These are phyloP conservation scores for Diglossa brunneiventris DNA, from an alignment of 2,113 vertebrate genomes.

Conservation along the genomic window DNA sequence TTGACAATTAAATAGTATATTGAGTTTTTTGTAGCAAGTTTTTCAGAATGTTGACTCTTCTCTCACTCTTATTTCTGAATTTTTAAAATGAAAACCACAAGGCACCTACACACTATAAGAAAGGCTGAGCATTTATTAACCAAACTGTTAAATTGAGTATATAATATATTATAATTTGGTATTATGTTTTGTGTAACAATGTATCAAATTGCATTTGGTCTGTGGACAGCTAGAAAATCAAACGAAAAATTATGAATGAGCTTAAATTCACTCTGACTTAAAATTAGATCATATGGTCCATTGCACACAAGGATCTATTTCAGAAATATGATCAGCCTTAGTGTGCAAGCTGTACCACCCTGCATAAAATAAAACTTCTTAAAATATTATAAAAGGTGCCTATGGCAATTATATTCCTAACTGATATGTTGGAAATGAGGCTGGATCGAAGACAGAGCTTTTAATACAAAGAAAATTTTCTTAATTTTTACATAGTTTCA, in stretches of 20 bases:
- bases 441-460: background rate
- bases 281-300: background rate
- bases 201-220: background rate
- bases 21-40: background rate
- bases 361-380: background rate
- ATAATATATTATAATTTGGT: background rate
- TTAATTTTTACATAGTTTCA: background rate
- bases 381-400: background rate
- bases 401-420: background rate
- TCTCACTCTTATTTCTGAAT: background rate
- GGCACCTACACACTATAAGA: background rate
- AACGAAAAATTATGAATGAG: background rate
- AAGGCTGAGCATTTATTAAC: background rate
- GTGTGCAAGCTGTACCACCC: accelerated
- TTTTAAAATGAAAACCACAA: background rate
- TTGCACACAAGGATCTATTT: background rate
- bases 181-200: background rate
- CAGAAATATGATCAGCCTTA: background rate
- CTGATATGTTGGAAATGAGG: background rate
- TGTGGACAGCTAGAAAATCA: background rate
- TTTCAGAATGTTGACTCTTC: background rate
- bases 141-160: background rate
- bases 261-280: background rate
- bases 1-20: background rate
- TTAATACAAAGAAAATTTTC: background rate